Conservation (phyloP, 2,797 vertebrate genomes). For the Bryconaethiops microstoma region DNA sequence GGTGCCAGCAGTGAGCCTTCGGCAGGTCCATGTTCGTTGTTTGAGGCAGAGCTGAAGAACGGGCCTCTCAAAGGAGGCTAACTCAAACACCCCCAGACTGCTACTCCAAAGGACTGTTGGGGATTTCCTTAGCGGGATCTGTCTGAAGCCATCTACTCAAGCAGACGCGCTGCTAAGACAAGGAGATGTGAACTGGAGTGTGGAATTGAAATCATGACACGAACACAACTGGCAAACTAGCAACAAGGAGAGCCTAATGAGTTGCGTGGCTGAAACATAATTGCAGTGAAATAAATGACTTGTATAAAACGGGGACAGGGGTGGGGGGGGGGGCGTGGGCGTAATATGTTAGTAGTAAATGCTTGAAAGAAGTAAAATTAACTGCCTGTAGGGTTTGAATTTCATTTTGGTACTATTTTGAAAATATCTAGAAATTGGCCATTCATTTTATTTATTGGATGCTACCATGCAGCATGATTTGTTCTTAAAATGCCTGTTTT, state of each 20-base stretch:
- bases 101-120: conserved; percentile 74
- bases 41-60: conserved; percentile 61
- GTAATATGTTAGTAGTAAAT: background rate
- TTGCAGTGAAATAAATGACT: background rate
- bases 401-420: background rate
- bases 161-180: conserved; percentile 66
- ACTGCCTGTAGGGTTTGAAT: background rate
- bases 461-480: conserved; percentile 1
- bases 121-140: conserved; percentile 66
- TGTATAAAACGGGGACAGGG: background rate
- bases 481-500: conserved; percentile 7
- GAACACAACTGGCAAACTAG: conserved; percentile 34
- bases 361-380: conserved; percentile 3
- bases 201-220: conserved; percentile 53
- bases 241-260: conserved; percentile 51
- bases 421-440: background rate
- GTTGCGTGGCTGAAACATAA: conserved; percentile 34
- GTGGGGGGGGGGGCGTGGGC: background rate
- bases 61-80: conserved; percentile 66
- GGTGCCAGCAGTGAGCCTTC: conserved; percentile 37
- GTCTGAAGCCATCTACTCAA: conserved; percentile 72
- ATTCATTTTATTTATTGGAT: conserved; percentile 8
- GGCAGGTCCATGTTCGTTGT: conserved; percentile 53
- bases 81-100: conserved; percentile 67
- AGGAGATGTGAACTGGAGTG: conserved; percentile 57